A percentile compares a stretch with the other conserved stretches of the same genome.
These are phyloP conservation scores for Phorcus lineatus DNA, from an alignment of 2,888 invertebrate species.

Conservation along the genomic window DNA sequence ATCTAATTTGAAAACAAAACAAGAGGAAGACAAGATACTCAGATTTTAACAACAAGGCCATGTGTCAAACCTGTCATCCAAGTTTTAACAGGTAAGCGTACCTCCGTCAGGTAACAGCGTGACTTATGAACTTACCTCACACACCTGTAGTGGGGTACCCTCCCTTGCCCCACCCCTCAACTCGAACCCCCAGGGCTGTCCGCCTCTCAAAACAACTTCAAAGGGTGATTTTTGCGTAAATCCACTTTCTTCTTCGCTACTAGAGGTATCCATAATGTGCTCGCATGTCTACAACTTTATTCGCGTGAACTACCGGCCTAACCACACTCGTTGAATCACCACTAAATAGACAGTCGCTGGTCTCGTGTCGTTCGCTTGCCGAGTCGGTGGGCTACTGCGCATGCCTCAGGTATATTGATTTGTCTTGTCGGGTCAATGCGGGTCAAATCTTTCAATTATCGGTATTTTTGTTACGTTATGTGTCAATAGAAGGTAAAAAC, in stretches of 20 bases:
- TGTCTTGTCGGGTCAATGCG: not conserved
- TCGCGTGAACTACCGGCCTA: no score
- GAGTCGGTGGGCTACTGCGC: not conserved
- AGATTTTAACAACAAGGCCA: no score
- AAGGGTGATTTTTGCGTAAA: conserved; percentile 41
- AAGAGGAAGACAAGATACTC: no score
- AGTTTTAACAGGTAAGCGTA: no score
- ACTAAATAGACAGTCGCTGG: no score
- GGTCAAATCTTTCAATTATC: not conserved
- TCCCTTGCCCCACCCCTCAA: conserved; percentile 54
- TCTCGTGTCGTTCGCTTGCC: not conserved
- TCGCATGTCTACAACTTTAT: no score
- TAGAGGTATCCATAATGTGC: conserved; percentile 9
- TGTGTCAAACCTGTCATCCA: no score
- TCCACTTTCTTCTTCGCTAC: not conserved
- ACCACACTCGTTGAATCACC: no score
- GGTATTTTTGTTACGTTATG: not conserved
- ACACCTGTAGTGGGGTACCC: conserved; percentile 54
- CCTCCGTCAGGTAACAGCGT: no score
- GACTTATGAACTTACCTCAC: conserved; percentile 50
- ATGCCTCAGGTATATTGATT: conserved; percentile 1
- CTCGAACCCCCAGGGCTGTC: conserved; percentile 67
- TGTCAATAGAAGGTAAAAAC: no score
- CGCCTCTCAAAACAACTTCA: conserved; percentile 62
- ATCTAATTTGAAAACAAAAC: no score